A percentile compares a stretch with the other conserved stretches of the same genome.
Evolutionary conservation across 2,113 vertebrate genomes (phyloP).

Genomic region (Rhinogobius similis): DNA sequence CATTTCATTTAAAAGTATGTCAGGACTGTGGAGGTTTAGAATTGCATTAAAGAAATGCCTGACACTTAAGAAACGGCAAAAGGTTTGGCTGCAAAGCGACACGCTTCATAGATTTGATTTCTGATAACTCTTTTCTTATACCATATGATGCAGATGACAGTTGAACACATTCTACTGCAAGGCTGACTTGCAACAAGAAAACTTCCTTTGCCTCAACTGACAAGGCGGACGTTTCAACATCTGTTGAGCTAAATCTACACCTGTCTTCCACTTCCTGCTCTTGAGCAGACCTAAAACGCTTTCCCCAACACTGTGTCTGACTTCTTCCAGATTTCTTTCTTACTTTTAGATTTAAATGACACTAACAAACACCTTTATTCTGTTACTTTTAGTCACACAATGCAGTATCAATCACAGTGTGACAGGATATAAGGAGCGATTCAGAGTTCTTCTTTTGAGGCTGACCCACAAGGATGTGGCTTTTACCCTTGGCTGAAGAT

Average conservation of each 20-base stretch:
- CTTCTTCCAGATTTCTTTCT: conserved; percentile 55
- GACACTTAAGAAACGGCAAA: too few species aligned
- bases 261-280: conserved; percentile 77
- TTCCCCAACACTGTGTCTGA: conserved; percentile 37
- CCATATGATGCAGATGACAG: conserved; percentile 38
- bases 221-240: conserved; percentile 70
- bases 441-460: conserved; percentile 77
- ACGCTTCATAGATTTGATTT: conserved; percentile 1
- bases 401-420: conserved; percentile 45
- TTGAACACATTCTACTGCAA: conserved; percentile 59
- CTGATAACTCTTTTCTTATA: conserved; percentile 18
- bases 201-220: conserved; percentile 71
- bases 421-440: conserved; percentile 53
- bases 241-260: conserved; percentile 76
- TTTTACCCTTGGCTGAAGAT: conserved; percentile 74
- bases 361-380: conserved; percentile 11
- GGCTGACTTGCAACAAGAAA: conserved; percentile 53
- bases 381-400: conserved; percentile 34
- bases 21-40: conserved; percentile 43
- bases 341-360: conserved; percentile 48
- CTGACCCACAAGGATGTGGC: conserved; percentile 76
- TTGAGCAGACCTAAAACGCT: conserved; percentile 45
- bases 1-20: conserved; percentile 55
- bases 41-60: conserved; percentile 44
- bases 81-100: background rate